phyloP scores from a whole-genome alignment of 2,797 vertebrate genomes.

The Gorsachius magnificus region DNA sequence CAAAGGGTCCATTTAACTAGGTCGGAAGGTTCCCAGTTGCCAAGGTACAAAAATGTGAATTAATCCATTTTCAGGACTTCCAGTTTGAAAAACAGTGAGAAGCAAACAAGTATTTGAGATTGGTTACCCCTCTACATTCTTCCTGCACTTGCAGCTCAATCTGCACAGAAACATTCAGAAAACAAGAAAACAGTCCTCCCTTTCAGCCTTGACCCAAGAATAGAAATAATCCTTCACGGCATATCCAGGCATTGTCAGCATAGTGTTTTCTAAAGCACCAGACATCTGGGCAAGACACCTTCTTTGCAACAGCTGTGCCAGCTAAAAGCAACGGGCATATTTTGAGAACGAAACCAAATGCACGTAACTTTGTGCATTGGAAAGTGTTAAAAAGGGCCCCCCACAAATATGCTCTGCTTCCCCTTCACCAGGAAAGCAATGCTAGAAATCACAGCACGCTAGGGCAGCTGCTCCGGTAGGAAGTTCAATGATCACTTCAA shows the following conservation, averaged over 20 bases:
- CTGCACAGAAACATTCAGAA: slow-evolving; percentile 8
- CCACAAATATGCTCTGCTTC: background rate
- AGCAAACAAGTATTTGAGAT: background rate
- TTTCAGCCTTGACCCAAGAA: slow-evolving; percentile 44
- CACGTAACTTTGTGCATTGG: background rate
- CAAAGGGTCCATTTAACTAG: slow-evolving; percentile 26
- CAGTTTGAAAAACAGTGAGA: background rate
- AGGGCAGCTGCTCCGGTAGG: background rate
- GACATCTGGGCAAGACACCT: background rate
- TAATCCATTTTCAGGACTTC: background rate
- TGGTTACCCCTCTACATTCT: background rate
- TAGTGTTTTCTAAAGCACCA: background rate
- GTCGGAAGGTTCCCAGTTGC: slow-evolving; percentile 7
- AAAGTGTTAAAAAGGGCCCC: background rate
- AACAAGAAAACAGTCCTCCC: background rate
- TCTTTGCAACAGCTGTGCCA: background rate
- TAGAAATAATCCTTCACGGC: slow-evolving; percentile 26
- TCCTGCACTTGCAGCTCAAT: background rate
- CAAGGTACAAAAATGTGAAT: slow-evolving; percentile 24
- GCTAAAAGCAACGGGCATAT: background rate
- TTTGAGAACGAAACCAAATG: background rate
- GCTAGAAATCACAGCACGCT: background rate
- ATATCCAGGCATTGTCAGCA: slow-evolving; percentile 16
- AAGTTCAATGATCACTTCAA: background rate
- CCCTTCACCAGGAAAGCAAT: background rate